phyloP scores from a whole-genome alignment of 2,113 vertebrate species.

The Nothobranchius kuhntae region DNA sequence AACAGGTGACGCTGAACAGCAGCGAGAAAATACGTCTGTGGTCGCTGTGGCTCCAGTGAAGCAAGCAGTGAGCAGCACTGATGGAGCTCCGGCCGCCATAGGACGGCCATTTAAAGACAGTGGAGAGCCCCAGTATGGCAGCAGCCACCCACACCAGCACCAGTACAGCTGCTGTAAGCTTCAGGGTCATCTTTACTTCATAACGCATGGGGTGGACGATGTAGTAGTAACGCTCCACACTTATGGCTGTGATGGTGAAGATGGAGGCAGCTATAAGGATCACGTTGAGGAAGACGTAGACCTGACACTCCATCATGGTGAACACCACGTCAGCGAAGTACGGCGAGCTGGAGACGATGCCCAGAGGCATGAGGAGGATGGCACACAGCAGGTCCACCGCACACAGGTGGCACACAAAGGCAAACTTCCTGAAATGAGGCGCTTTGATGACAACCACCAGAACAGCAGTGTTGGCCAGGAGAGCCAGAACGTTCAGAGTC shows the following conservation, averaged over 20 bases:
- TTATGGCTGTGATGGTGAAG: slow-evolving; percentile 89
- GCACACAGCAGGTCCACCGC: slow-evolving; percentile 89
- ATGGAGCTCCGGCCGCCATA: slow-evolving; percentile 73
- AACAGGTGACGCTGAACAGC: slow-evolving; percentile 85
- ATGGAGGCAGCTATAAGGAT: slow-evolving; percentile 89
- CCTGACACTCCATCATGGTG: slow-evolving; percentile 83
- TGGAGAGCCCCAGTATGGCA: slow-evolving; percentile 77
- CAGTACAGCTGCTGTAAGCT: slow-evolving; percentile 80
- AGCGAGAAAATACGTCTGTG: slow-evolving; percentile 81
- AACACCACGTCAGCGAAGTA: slow-evolving; percentile 84
- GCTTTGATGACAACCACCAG: slow-evolving; percentile 87
- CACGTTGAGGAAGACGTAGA: slow-evolving; percentile 86
- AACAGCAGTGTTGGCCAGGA: slow-evolving; percentile 87
- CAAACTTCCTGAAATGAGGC: slow-evolving; percentile 86
- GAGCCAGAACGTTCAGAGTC: slow-evolving; percentile 82
- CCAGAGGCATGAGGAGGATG: slow-evolving; percentile 89
- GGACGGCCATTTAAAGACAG: slow-evolving; percentile 81
- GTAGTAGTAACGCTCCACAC: slow-evolving; percentile 92
- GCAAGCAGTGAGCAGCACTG: slow-evolving; percentile 80
- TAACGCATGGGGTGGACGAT: slow-evolving; percentile 92
- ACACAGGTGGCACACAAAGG: slow-evolving; percentile 91
- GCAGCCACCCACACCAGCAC: slow-evolving; percentile 85
- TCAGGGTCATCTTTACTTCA: slow-evolving; percentile 86
- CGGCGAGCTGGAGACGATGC: slow-evolving; percentile 85
- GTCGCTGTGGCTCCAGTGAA: slow-evolving; percentile 83